These are phyloP conservation scores for Sebastes glaucus DNA, from an alignment of 2,797 vertebrate species.

Conservation along the genomic window DNA sequence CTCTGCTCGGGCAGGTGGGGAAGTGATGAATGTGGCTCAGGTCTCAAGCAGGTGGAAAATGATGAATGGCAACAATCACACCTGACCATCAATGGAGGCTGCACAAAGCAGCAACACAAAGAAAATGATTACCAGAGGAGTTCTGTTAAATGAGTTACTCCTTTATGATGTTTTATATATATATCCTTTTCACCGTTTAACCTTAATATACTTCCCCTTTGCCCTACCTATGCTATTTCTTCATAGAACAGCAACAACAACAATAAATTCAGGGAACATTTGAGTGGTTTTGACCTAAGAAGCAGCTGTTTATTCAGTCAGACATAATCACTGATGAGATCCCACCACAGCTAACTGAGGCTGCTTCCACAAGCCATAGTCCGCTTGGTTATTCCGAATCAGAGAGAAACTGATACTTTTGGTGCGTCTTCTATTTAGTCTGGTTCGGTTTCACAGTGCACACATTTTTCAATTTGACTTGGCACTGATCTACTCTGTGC, in stretches of 20 bases:
- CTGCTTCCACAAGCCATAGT: no score
- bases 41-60: conserved; percentile 54
- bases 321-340: not conserved
- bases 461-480: no score
- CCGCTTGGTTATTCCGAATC: no score
- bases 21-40: conserved; percentile 57
- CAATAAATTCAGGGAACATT: not conserved
- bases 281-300: not conserved
- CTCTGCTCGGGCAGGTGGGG: conserved; percentile 52
- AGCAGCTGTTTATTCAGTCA: not conserved
- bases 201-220: not conserved
- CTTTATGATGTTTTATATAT: not conserved
- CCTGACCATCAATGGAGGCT: conserved; percentile 62
- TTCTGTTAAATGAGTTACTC: conserved; percentile 35
- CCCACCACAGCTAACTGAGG: not conserved
- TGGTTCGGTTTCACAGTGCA: no score
- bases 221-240: not conserved
- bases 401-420: no score
- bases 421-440: no score
- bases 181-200: not conserved
- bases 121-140: conserved; percentile 57
- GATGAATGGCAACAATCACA: conserved; percentile 77
- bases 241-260: not conserved
- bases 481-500: no score
- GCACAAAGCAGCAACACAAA: conserved; percentile 57